Conservation (phyloP, 2,888 invertebrate species). For the Caenorhabditis auriculariae region DNA sequence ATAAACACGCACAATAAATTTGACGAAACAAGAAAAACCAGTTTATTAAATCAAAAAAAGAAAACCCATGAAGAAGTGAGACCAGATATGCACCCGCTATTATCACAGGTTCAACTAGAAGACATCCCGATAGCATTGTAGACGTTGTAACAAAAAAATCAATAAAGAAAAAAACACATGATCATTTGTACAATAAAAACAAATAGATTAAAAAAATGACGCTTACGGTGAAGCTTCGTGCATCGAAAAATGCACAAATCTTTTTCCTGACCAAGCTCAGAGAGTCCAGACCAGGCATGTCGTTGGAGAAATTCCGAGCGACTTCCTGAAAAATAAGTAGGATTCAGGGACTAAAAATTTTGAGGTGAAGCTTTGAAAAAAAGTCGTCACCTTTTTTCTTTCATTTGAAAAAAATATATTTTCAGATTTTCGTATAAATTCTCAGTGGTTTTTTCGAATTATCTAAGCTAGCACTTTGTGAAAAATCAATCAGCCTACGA, state of each 20-base stretch:
- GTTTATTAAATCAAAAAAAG: too few species aligned
- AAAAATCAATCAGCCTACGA: too few species aligned
- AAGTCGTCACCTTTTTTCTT: too few species aligned
- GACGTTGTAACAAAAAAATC: conserved; percentile 23
- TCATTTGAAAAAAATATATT: background rate
- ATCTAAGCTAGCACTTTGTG: too few species aligned
- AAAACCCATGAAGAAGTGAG: too few species aligned
- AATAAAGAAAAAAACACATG: background rate
- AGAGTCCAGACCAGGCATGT: conserved; percentile 15
- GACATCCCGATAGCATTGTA: too few species aligned
- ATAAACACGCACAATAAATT: conserved; percentile 3
- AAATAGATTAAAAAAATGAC: conserved; percentile 4
- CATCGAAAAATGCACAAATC: too few species aligned
- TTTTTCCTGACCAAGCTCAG: conserved; percentile 9
- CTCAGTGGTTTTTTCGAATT: background rate
- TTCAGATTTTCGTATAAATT: background rate
- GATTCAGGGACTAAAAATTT: background rate
- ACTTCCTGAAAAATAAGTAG: conserved; percentile 25
- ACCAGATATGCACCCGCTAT: too few species aligned
- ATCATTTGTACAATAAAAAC: background rate
- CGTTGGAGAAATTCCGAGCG: conserved; percentile 24
- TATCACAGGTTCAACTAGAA: too few species aligned
- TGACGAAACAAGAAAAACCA: too few species aligned
- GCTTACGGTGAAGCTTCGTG: conserved; percentile 4
- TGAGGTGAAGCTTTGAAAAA: background rate